Evolutionary conservation across 2,888 invertebrate genomes (phyloP).

Genomic region (Mythimna vitellina): DNA sequence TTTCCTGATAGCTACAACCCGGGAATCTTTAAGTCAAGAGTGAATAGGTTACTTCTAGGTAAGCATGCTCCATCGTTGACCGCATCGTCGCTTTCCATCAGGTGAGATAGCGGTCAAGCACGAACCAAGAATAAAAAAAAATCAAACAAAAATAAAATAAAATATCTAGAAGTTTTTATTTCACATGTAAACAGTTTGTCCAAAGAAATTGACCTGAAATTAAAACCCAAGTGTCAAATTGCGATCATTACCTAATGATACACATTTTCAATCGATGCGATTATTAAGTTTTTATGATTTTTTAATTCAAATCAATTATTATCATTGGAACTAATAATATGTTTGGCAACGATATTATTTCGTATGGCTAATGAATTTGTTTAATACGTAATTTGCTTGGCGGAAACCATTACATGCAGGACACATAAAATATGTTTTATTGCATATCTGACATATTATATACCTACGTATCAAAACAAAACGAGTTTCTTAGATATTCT

Average conservation of each 20-base stretch:
- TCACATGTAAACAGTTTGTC: not conserved
- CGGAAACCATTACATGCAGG: conserved; percentile 80
- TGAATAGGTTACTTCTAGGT: no score
- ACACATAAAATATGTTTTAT: conserved; percentile 79
- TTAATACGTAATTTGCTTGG: conserved; percentile 71
- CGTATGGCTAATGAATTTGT: conserved; percentile 72
- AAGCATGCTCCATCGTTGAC: no score
- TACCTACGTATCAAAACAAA: conserved; percentile 56
- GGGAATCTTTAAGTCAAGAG: no score
- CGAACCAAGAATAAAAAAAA: no score
- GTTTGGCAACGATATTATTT: conserved; percentile 53
- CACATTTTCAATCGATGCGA: conserved; percentile 17
- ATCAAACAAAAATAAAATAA: no score
- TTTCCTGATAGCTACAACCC: no score
- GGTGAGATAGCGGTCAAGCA: no score
- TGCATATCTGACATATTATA: conserved; percentile 67
- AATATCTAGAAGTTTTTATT: not conserved
- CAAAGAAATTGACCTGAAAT: conserved; percentile 25
- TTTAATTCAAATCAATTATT: conserved; percentile 33
- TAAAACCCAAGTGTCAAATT: conserved; percentile 6
- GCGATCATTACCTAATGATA: conserved; percentile 13
- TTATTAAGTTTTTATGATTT: conserved; percentile 23
- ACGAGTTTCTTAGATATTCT: conserved; percentile 58
- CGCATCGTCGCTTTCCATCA: no score
- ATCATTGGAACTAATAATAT: conserved; percentile 41